These are phyloP conservation scores for Pomacea canaliculata DNA, from an alignment of 2,888 invertebrate species.

Conservation along the genomic window DNA sequence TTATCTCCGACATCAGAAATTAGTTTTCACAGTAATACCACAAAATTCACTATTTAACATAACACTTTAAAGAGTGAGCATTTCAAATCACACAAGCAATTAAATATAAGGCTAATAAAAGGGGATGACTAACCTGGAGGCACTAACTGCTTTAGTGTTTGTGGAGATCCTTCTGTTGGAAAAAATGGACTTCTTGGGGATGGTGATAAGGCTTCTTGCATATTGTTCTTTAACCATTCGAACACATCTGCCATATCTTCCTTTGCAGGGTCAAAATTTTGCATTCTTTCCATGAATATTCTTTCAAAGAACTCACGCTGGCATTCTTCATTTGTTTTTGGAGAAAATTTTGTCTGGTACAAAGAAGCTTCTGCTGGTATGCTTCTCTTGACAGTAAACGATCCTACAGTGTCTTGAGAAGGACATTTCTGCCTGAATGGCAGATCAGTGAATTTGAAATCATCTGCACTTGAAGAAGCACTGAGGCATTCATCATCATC, in stretches of 20 bases:
- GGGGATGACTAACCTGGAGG: conserved; percentile 1
- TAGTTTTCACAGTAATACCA: no score
- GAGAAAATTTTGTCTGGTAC: conserved; percentile 1
- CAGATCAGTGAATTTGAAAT: background rate
- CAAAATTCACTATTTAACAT: no score
- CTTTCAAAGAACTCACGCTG: conserved; percentile 13
- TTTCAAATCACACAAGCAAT: no score
- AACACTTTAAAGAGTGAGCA: no score
- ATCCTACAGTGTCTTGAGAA: background rate
- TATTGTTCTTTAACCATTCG: conserved; percentile 22
- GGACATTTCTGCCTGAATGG: background rate
- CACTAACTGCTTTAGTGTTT: background rate
- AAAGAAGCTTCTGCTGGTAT: no score
- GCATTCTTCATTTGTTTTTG: conserved; percentile 18
- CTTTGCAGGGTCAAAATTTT: conserved; percentile 13
- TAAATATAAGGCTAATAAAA: no score
- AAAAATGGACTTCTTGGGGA: conserved; percentile 24
- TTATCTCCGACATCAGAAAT: no score
- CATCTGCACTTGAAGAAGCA: background rate
- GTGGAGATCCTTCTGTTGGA: conserved; percentile 1
- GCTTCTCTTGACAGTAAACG: no score
- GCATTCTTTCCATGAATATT: conserved; percentile 16
- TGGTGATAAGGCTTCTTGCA: conserved; percentile 15
- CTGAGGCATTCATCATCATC: background rate
- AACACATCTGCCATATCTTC: conserved; percentile 11